A percentile compares a stretch with the other conserved stretches of the same genome.
Evolutionary conservation across 2,113 vertebrate genomes (phyloP).

Genomic region (Stigmatopora argus): DNA sequence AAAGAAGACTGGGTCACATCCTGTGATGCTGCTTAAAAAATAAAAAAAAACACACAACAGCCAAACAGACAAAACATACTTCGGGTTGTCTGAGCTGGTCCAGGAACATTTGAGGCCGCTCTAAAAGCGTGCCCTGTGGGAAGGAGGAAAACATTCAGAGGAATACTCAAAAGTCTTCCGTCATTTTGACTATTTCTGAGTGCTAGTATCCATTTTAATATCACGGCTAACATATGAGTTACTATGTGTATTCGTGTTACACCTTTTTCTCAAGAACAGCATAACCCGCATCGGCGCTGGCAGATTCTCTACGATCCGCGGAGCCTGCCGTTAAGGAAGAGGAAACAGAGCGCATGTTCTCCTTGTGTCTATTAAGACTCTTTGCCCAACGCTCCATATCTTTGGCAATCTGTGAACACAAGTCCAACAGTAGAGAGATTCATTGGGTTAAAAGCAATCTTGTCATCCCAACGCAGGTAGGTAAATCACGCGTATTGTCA

Average conservation of each 20-base stretch:
- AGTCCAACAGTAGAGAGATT: not conserved
- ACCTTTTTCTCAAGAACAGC: slow-evolving; percentile 90
- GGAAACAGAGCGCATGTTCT: slow-evolving; percentile 77
- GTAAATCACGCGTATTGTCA: not conserved
- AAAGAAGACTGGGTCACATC: not conserved
- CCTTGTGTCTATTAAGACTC: slow-evolving; percentile 85
- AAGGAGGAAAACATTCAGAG: not conserved
- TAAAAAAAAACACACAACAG: not conserved
- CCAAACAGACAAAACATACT: slow-evolving; percentile 41
- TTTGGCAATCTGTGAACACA: slow-evolving; percentile 77
- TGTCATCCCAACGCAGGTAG: not conserved
- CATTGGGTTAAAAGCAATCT: not conserved
- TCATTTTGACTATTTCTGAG: not conserved
- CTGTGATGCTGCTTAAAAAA: not conserved
- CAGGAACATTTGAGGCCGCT: slow-evolving; percentile 76
- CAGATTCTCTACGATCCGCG: slow-evolving; percentile 77
- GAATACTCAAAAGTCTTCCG: not conserved
- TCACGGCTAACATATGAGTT: not conserved
- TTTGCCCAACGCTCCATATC: slow-evolving; percentile 92
- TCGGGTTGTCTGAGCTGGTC: slow-evolving; percentile 78
- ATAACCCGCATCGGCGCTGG: slow-evolving; percentile 84
- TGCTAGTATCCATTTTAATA: not conserved
- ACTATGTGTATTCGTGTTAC: not conserved
- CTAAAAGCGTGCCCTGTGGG: slow-evolving; percentile 77
- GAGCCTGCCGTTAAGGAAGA: slow-evolving; percentile 39